phyloP scores from a whole-genome alignment of 2,797 vertebrate species.

The Peromyscus attwateri region DNA sequence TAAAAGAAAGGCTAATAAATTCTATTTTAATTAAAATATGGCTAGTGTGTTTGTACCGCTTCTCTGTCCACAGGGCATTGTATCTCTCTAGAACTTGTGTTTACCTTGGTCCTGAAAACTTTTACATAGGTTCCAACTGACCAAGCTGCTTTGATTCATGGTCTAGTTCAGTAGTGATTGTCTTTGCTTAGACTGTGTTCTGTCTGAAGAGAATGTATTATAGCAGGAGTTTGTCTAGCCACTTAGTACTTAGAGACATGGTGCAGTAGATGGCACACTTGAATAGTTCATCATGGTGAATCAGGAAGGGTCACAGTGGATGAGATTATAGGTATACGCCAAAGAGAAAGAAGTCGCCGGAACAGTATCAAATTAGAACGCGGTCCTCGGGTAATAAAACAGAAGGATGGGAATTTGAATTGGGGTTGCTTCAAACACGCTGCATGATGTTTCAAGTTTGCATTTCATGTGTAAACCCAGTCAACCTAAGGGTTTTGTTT shows the following conservation, averaged over 20 bases:
- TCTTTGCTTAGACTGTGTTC: conserved; percentile 8
- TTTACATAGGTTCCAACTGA: conserved; percentile 39
- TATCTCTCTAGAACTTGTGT: background rate
- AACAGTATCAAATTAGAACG: background rate
- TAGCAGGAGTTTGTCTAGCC: background rate
- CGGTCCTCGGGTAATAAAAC: background rate
- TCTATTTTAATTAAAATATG: conserved; percentile 92
- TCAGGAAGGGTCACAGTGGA: background rate
- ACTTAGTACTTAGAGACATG: background rate
- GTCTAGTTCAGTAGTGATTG: background rate
- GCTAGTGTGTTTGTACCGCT: conserved; percentile 79
- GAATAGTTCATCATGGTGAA: background rate
- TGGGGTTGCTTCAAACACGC: background rate
- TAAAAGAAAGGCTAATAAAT: conserved; percentile 92
- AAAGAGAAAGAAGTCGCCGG: conserved; percentile 34
- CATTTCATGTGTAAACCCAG: background rate
- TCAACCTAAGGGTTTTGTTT: background rate
- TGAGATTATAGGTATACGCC: background rate
- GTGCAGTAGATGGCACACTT: background rate
- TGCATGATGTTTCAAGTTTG: background rate
- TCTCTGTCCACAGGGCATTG: conserved; percentile 5
- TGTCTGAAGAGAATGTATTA: conserved; percentile 12
- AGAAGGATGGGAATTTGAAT: background rate
- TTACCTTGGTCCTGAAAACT: background rate
- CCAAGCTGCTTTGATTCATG: background rate